These are phyloP conservation scores for Tetranychus piercei DNA, from an alignment of 2,888 invertebrate species.

Conservation along the genomic window DNA sequence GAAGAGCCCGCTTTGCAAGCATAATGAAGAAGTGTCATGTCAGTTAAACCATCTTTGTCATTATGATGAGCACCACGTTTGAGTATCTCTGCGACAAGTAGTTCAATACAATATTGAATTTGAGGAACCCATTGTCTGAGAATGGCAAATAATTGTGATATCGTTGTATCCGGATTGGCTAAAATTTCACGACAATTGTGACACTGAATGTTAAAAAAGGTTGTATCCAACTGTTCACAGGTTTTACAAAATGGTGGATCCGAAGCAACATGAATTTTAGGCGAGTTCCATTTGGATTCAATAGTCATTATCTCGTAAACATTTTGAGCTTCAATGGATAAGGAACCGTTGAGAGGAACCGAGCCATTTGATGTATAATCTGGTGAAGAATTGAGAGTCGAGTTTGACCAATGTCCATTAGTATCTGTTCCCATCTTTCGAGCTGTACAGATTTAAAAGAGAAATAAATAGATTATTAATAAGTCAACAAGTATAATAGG, in stretches of 20 bases:
- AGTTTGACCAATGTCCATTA: neutral
- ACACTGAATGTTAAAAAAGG: constrained; percentile 36
- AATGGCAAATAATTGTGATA: constrained; percentile 38
- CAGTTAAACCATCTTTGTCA: constrained; percentile 38
- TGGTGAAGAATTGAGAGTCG: neutral
- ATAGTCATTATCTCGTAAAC: neutral
- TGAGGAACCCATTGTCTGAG: constrained; percentile 39
- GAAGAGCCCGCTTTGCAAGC: constrained; percentile 38
- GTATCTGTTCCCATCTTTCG: neutral
- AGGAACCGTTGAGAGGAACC: neutral
- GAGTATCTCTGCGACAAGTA: constrained; percentile 35
- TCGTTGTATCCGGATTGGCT: constrained; percentile 30
- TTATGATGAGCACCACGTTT: constrained; percentile 36
- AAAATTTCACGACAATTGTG: constrained; percentile 34
- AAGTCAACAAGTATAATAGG: neutral
- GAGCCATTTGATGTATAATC: neutral
- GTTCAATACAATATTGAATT: constrained; percentile 35
- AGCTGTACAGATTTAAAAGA: neutral
- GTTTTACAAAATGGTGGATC: constrained; percentile 36
- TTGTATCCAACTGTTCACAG: constrained; percentile 34
- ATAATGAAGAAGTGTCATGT: constrained; percentile 39
- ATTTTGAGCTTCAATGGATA: constrained; percentile 6
- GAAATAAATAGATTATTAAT: neutral
- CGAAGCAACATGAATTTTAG: constrained; percentile 35
- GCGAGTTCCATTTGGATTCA: constrained; percentile 22